Percentiles rank a stretch among this genome's conserved stretches.
phyloP scores from a whole-genome alignment of 2,797 vertebrate genomes.

The Sciurus vulgaris region DNA sequence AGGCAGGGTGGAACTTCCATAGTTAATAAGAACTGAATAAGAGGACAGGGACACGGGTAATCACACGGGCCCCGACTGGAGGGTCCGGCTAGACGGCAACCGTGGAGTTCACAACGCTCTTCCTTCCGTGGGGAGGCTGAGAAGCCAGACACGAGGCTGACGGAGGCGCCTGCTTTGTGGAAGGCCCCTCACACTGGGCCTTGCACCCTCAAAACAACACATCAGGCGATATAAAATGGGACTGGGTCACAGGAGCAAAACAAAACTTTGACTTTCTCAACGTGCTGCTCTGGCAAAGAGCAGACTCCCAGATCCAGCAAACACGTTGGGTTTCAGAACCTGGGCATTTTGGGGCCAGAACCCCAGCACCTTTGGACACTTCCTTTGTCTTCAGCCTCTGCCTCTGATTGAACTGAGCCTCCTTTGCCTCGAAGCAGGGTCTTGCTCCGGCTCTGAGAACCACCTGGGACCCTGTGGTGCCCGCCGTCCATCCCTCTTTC shows the following conservation, averaged over 20 bases:
- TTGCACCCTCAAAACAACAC: not conserved
- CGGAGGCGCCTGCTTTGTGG: not conserved
- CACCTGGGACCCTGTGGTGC: accelerated
- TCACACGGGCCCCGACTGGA: too few relatives aligned
- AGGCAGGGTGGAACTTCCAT: not conserved
- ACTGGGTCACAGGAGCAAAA: not conserved
- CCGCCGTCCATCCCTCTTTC: not conserved
- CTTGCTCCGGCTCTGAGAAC: not conserved
- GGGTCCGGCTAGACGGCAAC: not conserved
- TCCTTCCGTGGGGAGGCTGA: not conserved
- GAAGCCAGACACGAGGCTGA: not conserved
- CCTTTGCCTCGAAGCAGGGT: not conserved
- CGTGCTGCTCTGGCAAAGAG: not conserved
- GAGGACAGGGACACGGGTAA: not conserved
- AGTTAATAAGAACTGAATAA: not conserved
- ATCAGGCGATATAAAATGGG: not conserved
- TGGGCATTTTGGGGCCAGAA: not conserved
- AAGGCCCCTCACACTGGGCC: too few relatives aligned
- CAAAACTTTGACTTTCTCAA: not conserved
- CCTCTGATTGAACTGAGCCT: not conserved
- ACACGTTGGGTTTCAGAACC: not conserved
- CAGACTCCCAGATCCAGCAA: not conserved
- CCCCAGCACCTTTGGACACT: too few relatives aligned
- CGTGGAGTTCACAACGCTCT: too few relatives aligned
- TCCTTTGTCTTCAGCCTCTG: not conserved